Conservation (phyloP, 2,797 vertebrate species). For the Micrastur ruficollis region DNA sequence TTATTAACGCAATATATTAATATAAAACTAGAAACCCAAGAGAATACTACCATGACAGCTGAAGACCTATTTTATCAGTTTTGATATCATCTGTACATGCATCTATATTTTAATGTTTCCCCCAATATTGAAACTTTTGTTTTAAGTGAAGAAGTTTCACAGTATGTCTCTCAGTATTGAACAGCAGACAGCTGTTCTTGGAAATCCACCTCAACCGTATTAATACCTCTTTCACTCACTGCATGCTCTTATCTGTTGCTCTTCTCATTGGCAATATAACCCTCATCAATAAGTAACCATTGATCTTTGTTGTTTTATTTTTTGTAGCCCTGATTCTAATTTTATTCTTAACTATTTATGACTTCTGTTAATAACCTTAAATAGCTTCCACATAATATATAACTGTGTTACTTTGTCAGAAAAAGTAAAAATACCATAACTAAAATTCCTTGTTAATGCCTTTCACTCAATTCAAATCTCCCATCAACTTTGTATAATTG, state of each 20-base stretch:
- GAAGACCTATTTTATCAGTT: not conserved
- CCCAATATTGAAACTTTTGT: not conserved
- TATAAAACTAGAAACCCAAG: not conserved
- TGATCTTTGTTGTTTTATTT: not conserved
- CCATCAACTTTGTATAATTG: not conserved
- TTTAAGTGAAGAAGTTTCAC: not conserved
- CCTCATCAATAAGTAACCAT: not conserved
- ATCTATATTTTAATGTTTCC: not conserved
- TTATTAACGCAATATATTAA: not conserved
- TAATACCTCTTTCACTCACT: not conserved
- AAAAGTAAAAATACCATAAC: not conserved
- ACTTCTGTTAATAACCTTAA: not conserved
- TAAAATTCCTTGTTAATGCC: not conserved
- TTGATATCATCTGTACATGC: not conserved
- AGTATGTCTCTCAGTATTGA: not conserved
- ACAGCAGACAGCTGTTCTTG: not conserved
- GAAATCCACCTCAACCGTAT: not conserved
- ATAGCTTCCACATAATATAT: not conserved
- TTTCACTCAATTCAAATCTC: not conserved
- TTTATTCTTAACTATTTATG: not conserved
- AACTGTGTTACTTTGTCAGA: not conserved
- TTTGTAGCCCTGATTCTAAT: not conserved
- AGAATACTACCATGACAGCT: not conserved
- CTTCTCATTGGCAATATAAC: not conserved
- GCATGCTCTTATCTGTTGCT: not conserved